Base-by-base conservation (phyloP, 2,888 invertebrate species). In the Pammene fasciana region DNA sequence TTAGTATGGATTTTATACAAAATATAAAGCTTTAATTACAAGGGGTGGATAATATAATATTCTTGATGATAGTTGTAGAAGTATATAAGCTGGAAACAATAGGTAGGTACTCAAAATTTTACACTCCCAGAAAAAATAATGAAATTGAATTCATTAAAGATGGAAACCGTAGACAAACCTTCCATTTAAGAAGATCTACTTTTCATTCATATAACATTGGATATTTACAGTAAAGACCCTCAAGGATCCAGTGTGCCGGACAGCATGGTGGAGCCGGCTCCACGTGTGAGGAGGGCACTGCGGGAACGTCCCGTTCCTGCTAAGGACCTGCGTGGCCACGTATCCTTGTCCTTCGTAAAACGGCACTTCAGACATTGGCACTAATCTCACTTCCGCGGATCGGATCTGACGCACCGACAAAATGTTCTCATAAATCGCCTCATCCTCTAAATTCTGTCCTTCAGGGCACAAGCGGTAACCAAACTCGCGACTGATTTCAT, bases 401-500 rank as follows among this genome's bases (percentile, higher is more conserved):
- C 92, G 88, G 72, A 91, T 88, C 78, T 89, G 89, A 75, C 93
- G 90, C 87, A 90, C 92, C 75, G 93, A 91, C 74, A 92, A 78
- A 80, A 93, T 90, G 76, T 93, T 93, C 78, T 93, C 92, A 75
- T 93, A 93, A 65, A 92, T 93, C 54, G 92, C 93, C 74, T 93
- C 93, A 72, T 93, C 93, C 75, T 93, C 93, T 71, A 93, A 78
- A 75, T 93, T 93, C 78, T 93, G 93, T 70, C 93, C 93, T 82
- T 93, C 93, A 38, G 93, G 93, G 70, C 93, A 93, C 71, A 93
- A 79, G 10, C 93, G 87, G 78, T 93, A 93, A 67, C 93, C 93
- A 82, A 89, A 92, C 83, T 93, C 92, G 77, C 91, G 89, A 73
- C 91, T 93, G 72, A 93, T 93, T 78, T 93, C 93, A 72, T 92